phyloP scores from a whole-genome alignment of 2,888 invertebrate genomes.

The Germaria angustata region DNA sequence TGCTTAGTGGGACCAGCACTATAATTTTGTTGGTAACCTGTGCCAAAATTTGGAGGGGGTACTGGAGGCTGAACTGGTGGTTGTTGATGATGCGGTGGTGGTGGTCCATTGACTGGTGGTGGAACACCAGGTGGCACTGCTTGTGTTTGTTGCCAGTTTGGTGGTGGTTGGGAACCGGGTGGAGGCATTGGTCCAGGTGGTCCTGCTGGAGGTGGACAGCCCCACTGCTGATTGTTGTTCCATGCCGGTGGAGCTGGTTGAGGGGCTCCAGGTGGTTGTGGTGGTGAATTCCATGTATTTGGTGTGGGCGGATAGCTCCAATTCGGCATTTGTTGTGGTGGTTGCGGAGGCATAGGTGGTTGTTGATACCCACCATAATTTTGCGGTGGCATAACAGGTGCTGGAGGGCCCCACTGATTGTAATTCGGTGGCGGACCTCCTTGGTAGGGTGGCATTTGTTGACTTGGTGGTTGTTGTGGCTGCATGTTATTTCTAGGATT shows the following conservation, averaged over 20 bases:
- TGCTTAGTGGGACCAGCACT: slow-evolving; percentile 91
- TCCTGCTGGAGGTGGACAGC: slow-evolving; percentile 71
- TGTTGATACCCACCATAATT: slow-evolving; percentile 71
- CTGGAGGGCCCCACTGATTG: slow-evolving; percentile 74
- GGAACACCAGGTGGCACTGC: slow-evolving; percentile 69
- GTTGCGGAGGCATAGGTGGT: slow-evolving; percentile 80
- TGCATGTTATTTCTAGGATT: slow-evolving; percentile 69
- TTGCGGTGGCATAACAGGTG: slow-evolving; percentile 70
- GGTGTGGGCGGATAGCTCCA: slow-evolving; percentile 75
- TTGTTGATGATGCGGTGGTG: slow-evolving; percentile 66
- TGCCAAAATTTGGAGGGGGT: slow-evolving; percentile 80
- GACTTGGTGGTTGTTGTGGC: slow-evolving; percentile 71
- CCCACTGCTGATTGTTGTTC: slow-evolving; percentile 75
- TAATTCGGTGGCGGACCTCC: slow-evolving; percentile 75
- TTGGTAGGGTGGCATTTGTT: slow-evolving; percentile 71
- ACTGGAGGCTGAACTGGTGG: slow-evolving; percentile 65
- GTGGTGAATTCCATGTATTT: slow-evolving; percentile 75
- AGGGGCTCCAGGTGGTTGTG: slow-evolving; percentile 71
- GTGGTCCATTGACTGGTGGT: slow-evolving; percentile 66
- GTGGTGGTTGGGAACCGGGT: slow-evolving; percentile 71
- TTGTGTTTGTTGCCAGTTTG: slow-evolving; percentile 66
- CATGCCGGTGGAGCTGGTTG: slow-evolving; percentile 64
- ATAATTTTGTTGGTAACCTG: slow-evolving; percentile 90
- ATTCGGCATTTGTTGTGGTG: slow-evolving; percentile 69
- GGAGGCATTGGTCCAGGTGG: slow-evolving; percentile 59